Conservation (phyloP, 2,113 vertebrate genomes). For the Datnioides undecimradiatus region DNA sequence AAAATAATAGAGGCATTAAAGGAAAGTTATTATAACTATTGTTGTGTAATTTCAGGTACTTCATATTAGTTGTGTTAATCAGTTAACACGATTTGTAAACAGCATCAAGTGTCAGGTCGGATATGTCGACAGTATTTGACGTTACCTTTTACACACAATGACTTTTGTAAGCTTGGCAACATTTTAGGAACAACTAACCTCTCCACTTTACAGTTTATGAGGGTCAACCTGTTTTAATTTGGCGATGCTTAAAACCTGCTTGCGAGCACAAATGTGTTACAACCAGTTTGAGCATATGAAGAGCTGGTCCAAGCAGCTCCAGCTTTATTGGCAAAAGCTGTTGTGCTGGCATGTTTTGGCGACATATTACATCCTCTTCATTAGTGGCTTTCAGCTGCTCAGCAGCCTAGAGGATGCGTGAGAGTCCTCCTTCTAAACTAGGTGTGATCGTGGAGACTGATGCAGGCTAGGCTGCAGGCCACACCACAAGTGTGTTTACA, state of each 20-base stretch:
- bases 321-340: neutral
- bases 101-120: too few relatives aligned
- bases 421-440: constrained; percentile 7
- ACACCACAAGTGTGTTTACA: neutral
- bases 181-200: neutral
- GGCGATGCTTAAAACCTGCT: neutral
- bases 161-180: too few relatives aligned
- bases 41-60: too few relatives aligned
- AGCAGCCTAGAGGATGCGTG: neutral
- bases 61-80: too few relatives aligned
- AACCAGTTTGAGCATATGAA: neutral
- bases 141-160: too few relatives aligned
- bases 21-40: too few relatives aligned
- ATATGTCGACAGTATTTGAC: too few relatives aligned
- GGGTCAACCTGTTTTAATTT: neutral
- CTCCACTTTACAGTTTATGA: neutral
- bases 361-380: neutral
- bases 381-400: neutral
- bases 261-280: neutral
- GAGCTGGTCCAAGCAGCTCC: neutral
- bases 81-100: too few relatives aligned
- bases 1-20: too few relatives aligned
- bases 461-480: constrained; percentile 10
- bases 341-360: constrained; percentile 1
- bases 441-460: neutral